These are phyloP conservation scores for Paracentrotus lividus DNA, from an alignment of 53 echinoderm and acorn worm species.

Conservation along the genomic window DNA sequence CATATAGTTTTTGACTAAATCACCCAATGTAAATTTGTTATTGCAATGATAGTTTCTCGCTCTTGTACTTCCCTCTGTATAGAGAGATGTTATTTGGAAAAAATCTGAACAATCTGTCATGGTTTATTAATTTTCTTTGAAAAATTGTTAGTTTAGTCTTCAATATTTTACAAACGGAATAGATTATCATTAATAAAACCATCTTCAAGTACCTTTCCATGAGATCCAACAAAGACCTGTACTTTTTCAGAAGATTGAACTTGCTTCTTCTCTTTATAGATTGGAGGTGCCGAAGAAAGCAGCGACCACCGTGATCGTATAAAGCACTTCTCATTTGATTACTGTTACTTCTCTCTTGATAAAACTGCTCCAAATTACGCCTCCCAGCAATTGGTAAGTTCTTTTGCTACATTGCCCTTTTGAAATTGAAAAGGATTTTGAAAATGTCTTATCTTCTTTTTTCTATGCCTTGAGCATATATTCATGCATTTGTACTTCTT, in stretches of 20 bases:
- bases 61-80: no score
- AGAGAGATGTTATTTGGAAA: no score
- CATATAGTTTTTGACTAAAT: no score
- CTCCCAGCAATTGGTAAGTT: constrained; percentile 92
- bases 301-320: constrained; percentile 86
- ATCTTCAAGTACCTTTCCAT: not conserved
- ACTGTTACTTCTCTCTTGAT: constrained; percentile 91
- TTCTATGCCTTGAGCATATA: not conserved
- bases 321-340: constrained; percentile 94
- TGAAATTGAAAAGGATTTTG: constrained; percentile 10
- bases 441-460: constrained; percentile 6
- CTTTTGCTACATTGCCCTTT: not conserved
- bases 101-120: no score
- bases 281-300: constrained; percentile 79
- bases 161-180: no score
- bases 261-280: constrained; percentile 64
- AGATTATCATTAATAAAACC: no score
- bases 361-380: constrained; percentile 88
- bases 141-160: no score
- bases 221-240: not conserved
- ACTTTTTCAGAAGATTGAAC: not conserved
- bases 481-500: not conserved
- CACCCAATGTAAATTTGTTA: no score
- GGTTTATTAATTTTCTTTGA: no score
- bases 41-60: no score